A percentile compares a stretch with the other conserved stretches of the same genome.
Conservation (phyloP, 2,888 invertebrate genomes). For the Orthosia cruda region DNA sequence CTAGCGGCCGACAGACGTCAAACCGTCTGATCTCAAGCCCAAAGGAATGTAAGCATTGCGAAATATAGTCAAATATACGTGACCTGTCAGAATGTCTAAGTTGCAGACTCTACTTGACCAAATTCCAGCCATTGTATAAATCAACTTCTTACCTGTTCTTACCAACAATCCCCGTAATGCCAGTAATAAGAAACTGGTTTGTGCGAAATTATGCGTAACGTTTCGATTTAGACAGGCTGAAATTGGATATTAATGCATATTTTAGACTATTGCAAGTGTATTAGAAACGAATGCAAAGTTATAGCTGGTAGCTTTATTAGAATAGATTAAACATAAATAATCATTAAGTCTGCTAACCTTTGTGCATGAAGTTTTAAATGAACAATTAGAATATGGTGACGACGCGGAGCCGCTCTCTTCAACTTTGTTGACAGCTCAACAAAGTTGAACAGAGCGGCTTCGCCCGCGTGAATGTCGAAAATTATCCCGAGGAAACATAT, state of each 20-base stretch:
- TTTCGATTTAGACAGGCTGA: conserved; percentile 42
- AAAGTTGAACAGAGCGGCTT: too few relatives aligned
- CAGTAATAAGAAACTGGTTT: conserved; percentile 56
- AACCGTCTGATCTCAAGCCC: conserved; percentile 40
- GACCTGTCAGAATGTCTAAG: conserved; percentile 51
- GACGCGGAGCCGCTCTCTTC: too few relatives aligned
- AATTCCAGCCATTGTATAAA: conserved; percentile 64
- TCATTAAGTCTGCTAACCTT: too few relatives aligned
- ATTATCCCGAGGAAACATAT: too few relatives aligned
- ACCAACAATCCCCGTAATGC: conserved; percentile 48
- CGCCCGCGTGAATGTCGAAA: too few relatives aligned
- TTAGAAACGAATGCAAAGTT: background rate
- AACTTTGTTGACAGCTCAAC: too few relatives aligned
- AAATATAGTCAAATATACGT: conserved; percentile 47
- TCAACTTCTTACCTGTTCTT: conserved; percentile 60
- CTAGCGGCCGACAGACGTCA: conserved; percentile 45
- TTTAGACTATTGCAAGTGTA: conserved; percentile 28
- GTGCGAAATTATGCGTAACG: conserved; percentile 49
- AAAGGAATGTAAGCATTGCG: conserved; percentile 48
- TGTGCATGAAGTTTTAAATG: too few relatives aligned
- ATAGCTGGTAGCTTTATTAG: background rate
- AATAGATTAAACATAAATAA: background rate
- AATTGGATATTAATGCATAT: conserved; percentile 40
- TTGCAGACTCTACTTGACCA: conserved; percentile 41
- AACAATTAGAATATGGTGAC: too few relatives aligned